These are phyloP conservation scores for Pica pica DNA, from an alignment of 2,113 vertebrate species.

Conservation along the genomic window DNA sequence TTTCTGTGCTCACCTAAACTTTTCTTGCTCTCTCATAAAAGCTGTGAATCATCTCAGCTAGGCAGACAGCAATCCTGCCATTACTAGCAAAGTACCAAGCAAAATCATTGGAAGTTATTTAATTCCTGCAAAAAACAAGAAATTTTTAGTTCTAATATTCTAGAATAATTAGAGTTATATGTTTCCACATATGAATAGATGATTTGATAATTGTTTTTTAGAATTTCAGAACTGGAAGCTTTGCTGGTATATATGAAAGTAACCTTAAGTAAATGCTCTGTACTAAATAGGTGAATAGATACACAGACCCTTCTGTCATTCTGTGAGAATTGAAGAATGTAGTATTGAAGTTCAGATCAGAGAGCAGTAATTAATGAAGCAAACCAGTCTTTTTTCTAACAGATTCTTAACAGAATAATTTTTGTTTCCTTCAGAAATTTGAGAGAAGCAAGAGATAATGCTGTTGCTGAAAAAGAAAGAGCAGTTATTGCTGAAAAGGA, in stretches of 20 bases:
- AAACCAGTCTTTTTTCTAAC: not conserved
- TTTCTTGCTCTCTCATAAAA: not conserved
- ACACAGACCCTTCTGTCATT: not conserved
- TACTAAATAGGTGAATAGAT: not conserved
- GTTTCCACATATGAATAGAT: not conserved
- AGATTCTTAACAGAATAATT: not conserved
- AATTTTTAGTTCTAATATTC: not conserved
- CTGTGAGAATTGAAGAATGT: not conserved
- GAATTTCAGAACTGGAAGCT: not conserved
- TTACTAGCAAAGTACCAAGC: not conserved
- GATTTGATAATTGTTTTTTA: not conserved
- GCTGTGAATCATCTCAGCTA: not conserved
- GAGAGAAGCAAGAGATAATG: slow-evolving; percentile 90
- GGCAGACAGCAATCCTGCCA: not conserved
- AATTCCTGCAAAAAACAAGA: not conserved
- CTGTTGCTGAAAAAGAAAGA: slow-evolving; percentile 88
- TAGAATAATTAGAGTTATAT: not conserved
- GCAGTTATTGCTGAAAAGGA: slow-evolving; percentile 84
- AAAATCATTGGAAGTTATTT: not conserved
- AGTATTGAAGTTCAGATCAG: not conserved
- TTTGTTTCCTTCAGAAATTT: slow-evolving; percentile 78
- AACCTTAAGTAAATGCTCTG: not conserved
- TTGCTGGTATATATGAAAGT: not conserved
- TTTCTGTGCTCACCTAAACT: not conserved
- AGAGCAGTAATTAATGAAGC: not conserved